Conservation (phyloP, 2,888 invertebrate species). For the Eupithecia inturbata region DNA sequence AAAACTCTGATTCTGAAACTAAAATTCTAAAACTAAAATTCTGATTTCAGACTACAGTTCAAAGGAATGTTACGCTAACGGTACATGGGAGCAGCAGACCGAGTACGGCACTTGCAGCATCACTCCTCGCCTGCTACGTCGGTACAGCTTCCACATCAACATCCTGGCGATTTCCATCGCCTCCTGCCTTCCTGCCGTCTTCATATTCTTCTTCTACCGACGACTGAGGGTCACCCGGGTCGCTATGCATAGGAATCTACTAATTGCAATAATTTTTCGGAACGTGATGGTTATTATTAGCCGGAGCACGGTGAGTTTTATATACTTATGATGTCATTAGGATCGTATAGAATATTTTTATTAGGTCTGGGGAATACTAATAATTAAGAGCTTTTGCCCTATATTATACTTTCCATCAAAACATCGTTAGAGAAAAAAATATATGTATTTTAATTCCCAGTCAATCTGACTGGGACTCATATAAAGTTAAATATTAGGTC, state of each 20-base stretch:
- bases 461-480: too few species aligned
- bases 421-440: too few species aligned
- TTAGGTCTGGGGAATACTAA: neutral
- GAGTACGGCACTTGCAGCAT: slow-evolving; percentile 85
- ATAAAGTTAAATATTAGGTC: too few species aligned
- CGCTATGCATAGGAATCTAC: slow-evolving; percentile 84
- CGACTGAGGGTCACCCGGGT: slow-evolving; percentile 81
- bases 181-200: slow-evolving; percentile 83
- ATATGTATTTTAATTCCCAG: too few species aligned
- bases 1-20: neutral
- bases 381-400: too few species aligned
- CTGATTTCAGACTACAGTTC: slow-evolving; percentile 80
- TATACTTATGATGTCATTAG: neutral
- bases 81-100: slow-evolving; percentile 84
- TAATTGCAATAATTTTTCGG: slow-evolving; percentile 83
- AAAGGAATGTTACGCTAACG: slow-evolving; percentile 82
- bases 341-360: neutral
- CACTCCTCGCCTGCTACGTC: slow-evolving; percentile 75
- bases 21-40: neutral
- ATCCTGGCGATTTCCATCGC: slow-evolving; percentile 79
- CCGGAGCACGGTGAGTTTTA: slow-evolving; percentile 74
- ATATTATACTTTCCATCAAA: too few species aligned
- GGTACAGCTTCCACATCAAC: slow-evolving; percentile 82
- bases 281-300: slow-evolving; percentile 84
- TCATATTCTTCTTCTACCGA: slow-evolving; percentile 83